phyloP scores from a whole-genome alignment of 2,888 invertebrate genomes.

The Arrhopalites spinosus region DNA sequence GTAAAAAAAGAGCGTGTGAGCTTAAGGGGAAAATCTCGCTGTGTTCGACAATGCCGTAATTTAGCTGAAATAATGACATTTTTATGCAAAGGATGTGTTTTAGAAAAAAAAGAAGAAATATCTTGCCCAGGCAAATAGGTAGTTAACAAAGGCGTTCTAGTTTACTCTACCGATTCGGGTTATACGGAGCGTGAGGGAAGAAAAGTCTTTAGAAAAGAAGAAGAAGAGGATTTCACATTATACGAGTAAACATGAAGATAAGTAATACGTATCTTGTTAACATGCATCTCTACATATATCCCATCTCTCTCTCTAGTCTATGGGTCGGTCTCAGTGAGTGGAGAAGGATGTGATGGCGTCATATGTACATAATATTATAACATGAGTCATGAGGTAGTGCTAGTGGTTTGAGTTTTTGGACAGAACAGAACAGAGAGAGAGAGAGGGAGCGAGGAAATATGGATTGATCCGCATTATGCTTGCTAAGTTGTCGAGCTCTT shows the following conservation, averaged over 20 bases:
- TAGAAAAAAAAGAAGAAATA: neutral
- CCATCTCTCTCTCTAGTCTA: too few species aligned
- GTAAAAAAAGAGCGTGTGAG: neutral
- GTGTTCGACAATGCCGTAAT: conserved; percentile 31
- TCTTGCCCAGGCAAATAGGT: conserved; percentile 5
- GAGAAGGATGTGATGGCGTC: conserved; percentile 1
- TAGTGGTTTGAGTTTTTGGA: conserved; percentile 16
- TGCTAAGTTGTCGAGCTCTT: conserved; percentile 21
- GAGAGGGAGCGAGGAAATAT: conserved; percentile 33
- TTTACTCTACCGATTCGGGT: neutral
- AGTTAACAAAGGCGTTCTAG: neutral
- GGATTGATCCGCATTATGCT: conserved; percentile 37
- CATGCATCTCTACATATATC: too few species aligned
- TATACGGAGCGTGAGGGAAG: neutral
- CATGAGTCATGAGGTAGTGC: conserved; percentile 11
- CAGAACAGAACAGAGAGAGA: neutral
- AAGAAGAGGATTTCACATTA: neutral
- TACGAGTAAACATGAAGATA: conserved; percentile 31
- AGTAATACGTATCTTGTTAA: conserved; percentile 29
- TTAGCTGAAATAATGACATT: conserved; percentile 35
- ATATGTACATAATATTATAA: conserved; percentile 15
- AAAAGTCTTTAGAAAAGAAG: neutral
- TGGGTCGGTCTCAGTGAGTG: neutral
- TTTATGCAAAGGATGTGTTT: conserved; percentile 30
- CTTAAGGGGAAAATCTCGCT: conserved; percentile 21